Evolutionary conservation across 2,888 invertebrate species (phyloP), one percentile per base, ranked within the genome.

Genomic region (Anaspis maculata): DNA sequence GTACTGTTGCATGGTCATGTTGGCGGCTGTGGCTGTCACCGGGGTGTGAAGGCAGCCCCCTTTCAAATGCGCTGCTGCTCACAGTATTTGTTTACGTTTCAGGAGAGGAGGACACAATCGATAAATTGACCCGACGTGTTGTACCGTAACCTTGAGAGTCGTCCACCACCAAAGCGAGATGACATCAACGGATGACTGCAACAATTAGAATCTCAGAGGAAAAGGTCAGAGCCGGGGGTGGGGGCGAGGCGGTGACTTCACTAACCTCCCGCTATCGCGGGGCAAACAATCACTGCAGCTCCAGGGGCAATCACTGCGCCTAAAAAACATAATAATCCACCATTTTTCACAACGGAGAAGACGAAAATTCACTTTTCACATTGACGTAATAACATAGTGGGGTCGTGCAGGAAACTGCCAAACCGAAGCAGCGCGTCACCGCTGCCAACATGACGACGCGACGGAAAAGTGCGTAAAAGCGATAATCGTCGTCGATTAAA

Each of bases 1-100:
- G 51, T 66, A 66, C 51, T 66, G 66, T 54, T 66, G 66, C 58
- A 64, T 64, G 34, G 65, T 55, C 65, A 65, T 65, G 33, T 37
- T 43, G 19, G 9, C 5, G 9, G 19, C 19, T 9, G 19, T 5
- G 19, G 19, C n/a, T n/a, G n/a, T n/a, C n/a, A n/a, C n/a, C n/a
- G n/a, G n/a, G n/a, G n/a, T n/a, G n/a, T n/a, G n/a, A n/a, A n/a
- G n/a, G n/a, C n/a, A n/a, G n/a, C n/a, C n/a, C n/a, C n/a, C n/a
- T n/a, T n/a, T n/a, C n/a, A n/a, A n/a, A n/a, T n/a, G n/a, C n/a
- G n/a, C n/a, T n/a, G n/a, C n/a, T n/a, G n/a, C n/a, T n/a, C n/a
- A n/a, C n/a, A n/a, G n/a, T 5, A 19, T 32, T 37, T 51, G 49
- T 52, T 52, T 49, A 46, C 19, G 19, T 19, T 19, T 9, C 19